A percentile compares a stretch with the other conserved stretches of the same genome.
These are phyloP conservation scores for Smithornis capensis DNA, from an alignment of 2,113 vertebrate genomes.

Conservation along the genomic window DNA sequence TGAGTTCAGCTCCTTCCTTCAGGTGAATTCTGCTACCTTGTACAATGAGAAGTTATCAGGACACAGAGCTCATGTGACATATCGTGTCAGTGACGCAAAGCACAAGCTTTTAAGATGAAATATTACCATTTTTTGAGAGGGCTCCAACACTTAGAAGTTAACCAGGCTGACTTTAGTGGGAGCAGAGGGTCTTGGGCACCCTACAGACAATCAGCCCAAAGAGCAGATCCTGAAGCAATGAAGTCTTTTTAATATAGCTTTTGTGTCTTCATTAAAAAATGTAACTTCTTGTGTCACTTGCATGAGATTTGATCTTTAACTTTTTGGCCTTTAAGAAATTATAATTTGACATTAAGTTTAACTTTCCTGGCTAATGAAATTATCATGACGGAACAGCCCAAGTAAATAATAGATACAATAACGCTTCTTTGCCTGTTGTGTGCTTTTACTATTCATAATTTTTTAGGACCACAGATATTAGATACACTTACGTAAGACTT, in stretches of 20 bases:
- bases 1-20: neutral
- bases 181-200: neutral
- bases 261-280: slow-evolving; percentile 34
- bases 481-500: slow-evolving; percentile 84
- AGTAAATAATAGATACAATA: slow-evolving; percentile 81
- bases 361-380: slow-evolving; percentile 78
- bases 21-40: too few relatives aligned
- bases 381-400: slow-evolving; percentile 72
- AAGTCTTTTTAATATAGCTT: neutral
- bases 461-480: slow-evolving; percentile 78
- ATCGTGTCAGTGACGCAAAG: neutral
- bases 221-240: neutral
- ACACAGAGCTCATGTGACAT: fast-evolving
- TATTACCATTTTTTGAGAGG: neutral
- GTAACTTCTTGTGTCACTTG: slow-evolving; percentile 44
- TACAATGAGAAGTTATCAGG: neutral
- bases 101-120: neutral
- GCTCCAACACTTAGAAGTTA: neutral
- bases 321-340: slow-evolving; percentile 77
- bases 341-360: slow-evolving; percentile 74
- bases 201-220: neutral
- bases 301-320: slow-evolving; percentile 73
- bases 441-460: slow-evolving; percentile 81
- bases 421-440: slow-evolving; percentile 81
- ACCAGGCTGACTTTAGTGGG: neutral